Conservation (phyloP, 2,797 vertebrate species). For the Pipistrellus nathusii region DNA sequence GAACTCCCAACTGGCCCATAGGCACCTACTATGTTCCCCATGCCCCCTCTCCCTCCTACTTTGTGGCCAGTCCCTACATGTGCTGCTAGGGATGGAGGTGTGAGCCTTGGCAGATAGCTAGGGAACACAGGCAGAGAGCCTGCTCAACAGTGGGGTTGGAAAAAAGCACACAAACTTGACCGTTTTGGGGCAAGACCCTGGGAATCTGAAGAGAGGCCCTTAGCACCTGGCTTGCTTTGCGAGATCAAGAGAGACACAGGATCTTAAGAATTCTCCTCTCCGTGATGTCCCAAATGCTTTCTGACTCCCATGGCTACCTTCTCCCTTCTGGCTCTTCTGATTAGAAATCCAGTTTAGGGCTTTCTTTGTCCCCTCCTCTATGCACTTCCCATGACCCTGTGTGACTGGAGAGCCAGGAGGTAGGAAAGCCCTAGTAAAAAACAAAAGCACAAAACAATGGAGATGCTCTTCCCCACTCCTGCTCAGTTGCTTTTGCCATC, state of each 20-base stretch:
- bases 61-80: background rate
- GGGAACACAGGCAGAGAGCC: background rate
- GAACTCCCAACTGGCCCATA: background rate
- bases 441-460: background rate
- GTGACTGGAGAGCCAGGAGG: background rate
- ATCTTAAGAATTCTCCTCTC: background rate
- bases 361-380: background rate
- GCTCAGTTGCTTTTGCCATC: accelerated
- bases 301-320: background rate
- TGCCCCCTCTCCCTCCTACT: background rate
- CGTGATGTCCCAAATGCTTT: background rate
- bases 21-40: too few species aligned
- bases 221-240: background rate
- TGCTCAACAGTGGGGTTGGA: background rate
- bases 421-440: background rate
- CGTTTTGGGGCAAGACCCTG: background rate
- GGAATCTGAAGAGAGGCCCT: background rate
- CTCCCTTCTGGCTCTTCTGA: background rate
- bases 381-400: background rate
- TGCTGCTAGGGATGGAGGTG: too few species aligned
- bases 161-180: background rate
- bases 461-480: background rate
- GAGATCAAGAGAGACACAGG: background rate
- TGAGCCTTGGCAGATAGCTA: background rate
- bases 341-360: background rate